These are phyloP conservation scores for Noctua pronuba DNA, from an alignment of 2,888 invertebrate genomes.

Conservation along the genomic window DNA sequence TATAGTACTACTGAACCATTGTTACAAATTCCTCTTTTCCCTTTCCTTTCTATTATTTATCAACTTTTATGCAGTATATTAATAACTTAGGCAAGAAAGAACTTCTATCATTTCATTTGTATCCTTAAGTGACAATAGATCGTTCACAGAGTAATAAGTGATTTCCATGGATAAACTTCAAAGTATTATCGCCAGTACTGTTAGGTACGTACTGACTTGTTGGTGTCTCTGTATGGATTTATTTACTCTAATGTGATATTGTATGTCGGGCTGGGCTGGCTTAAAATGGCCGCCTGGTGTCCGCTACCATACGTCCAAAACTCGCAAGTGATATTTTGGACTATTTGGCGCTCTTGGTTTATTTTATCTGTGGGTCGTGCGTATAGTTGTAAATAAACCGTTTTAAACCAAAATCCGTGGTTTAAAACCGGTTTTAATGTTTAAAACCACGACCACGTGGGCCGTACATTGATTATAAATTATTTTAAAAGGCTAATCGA, in stretches of 20 bases:
- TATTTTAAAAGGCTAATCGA: no score
- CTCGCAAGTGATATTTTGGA: background rate
- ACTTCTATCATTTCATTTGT: slow-evolving; percentile 12
- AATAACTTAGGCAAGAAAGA: background rate
- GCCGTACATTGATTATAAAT: no score
- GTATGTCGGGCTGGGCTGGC: no score
- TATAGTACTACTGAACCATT: background rate
- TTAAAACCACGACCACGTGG: no score
- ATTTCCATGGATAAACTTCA: background rate
- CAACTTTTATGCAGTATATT: background rate
- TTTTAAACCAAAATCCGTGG: no score
- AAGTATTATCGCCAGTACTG: background rate
- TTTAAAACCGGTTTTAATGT: no score
- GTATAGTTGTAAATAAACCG: no score
- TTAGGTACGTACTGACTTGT: slow-evolving; percentile 14
- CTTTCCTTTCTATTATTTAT: slow-evolving; percentile 21
- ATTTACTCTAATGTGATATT: background rate
- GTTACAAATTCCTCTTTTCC: slow-evolving; percentile 35
- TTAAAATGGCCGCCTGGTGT: no score
- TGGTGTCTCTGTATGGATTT: background rate
- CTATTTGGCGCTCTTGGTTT: background rate
- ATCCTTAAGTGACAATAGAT: background rate
- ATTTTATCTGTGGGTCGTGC: background rate
- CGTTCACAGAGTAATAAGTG: background rate
- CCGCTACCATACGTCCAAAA: background rate